phyloP scores from a whole-genome alignment of 2,113 vertebrate species.

The Corythornis vintsioides region DNA sequence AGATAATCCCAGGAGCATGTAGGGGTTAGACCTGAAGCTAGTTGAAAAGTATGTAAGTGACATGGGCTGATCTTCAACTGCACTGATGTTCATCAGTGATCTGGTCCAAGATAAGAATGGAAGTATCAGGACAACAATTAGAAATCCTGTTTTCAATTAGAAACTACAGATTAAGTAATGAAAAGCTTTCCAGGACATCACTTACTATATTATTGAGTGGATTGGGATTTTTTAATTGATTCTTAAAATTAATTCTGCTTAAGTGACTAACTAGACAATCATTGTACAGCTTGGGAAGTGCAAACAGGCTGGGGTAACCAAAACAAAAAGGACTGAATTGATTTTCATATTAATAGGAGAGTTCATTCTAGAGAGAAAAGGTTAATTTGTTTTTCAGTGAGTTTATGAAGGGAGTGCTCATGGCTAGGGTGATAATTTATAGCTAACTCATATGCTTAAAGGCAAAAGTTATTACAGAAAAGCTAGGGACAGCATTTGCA shows the following conservation, averaged over 20 bases:
- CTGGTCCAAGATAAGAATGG: not conserved
- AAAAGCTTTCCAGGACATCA: conserved; percentile 64
- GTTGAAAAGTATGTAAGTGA: not conserved
- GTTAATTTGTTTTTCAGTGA: conserved; percentile 79
- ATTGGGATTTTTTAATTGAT: conserved; percentile 44
- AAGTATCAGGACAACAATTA: not conserved
- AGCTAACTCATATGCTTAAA: conserved; percentile 73
- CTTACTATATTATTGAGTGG: not conserved
- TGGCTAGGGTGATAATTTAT: conserved; percentile 70
- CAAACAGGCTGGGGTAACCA: conserved; percentile 46
- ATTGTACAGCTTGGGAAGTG: conserved; percentile 53
- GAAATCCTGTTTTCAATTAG: conserved; percentile 12
- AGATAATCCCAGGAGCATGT: not conserved
- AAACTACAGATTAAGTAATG: not conserved
- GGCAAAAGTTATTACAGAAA: conserved; percentile 68
- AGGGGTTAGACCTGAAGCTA: not conserved
- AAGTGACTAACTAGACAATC: conserved; percentile 54
- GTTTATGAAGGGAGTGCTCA: conserved; percentile 64
- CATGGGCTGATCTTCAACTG: not conserved
- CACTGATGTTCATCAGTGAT: not conserved
- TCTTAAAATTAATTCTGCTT: conserved; percentile 71
- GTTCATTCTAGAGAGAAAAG: conserved; percentile 71
- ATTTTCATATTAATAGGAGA: conserved; percentile 76
- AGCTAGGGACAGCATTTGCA: conserved; percentile 28
- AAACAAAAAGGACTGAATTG: conserved; percentile 65